phyloP scores from a whole-genome alignment of 1,140 invertebrate species.

The Bombus waltoni region DNA sequence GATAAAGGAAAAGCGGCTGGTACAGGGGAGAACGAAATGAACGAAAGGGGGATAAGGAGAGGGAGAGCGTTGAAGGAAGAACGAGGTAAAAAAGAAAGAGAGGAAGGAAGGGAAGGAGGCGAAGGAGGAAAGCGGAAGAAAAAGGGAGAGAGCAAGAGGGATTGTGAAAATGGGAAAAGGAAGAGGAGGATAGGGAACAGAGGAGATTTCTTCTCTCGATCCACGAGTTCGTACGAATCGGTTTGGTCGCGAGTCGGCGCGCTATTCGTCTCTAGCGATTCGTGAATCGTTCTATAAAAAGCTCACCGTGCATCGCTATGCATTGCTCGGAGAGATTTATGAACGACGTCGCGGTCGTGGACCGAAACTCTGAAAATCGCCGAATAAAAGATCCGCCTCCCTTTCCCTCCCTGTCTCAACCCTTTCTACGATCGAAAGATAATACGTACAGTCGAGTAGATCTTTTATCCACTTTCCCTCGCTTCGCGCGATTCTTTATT shows the following conservation, averaged over 20 bases:
- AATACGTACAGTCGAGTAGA: neutral
- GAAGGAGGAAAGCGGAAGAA: no score
- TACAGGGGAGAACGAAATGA: neutral
- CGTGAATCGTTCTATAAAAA: conserved; percentile 23
- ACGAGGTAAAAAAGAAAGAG: neutral
- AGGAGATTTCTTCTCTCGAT: neutral
- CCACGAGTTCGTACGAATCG: conserved; percentile 7
- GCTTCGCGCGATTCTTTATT: no score
- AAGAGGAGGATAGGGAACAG: neutral
- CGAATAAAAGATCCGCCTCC: neutral
- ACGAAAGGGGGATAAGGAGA: neutral
- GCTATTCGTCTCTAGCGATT: conserved; percentile 30
- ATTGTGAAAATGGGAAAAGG: neutral
- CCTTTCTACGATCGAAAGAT: neutral
- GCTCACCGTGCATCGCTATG: conserved; percentile 8
- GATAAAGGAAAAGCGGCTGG: neutral
- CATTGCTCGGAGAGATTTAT: conserved; percentile 29
- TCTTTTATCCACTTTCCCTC: neutral
- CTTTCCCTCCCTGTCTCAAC: neutral
- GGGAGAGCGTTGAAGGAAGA: no score
- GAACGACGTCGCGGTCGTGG: conserved; percentile 7
- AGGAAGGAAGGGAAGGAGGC: no score
- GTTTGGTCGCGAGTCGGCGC: neutral
- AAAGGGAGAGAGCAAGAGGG: no score
- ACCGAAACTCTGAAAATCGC: neutral